Conservation (phyloP, 2,888 invertebrate genomes). For the Parnassius mnemosyne region DNA sequence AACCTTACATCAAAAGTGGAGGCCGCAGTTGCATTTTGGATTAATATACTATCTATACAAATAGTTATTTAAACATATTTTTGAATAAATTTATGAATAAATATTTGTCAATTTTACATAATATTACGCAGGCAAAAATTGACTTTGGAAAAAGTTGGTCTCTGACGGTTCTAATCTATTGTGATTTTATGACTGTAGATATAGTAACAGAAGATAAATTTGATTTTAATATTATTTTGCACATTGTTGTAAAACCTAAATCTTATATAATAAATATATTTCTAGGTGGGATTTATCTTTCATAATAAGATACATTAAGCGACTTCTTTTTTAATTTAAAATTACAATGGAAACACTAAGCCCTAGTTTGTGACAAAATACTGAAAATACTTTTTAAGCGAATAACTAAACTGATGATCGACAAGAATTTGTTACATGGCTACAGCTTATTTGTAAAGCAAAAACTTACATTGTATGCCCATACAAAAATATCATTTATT, state of each 20-base stretch:
- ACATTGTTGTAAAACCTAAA: constrained; percentile 39
- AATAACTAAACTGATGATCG: constrained; percentile 22
- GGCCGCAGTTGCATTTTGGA: constrained; percentile 20
- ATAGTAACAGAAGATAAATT: constrained; percentile 30
- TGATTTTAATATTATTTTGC: constrained; percentile 15
- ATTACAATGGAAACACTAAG: constrained; percentile 32
- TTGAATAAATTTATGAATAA: background rate
- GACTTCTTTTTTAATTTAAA: constrained; percentile 33
- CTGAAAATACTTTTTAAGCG: constrained; percentile 33
- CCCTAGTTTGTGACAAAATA: constrained; percentile 37
- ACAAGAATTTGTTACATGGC: constrained; percentile 8
- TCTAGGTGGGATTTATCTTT: constrained; percentile 69
- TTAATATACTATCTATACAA: constrained; percentile 20
- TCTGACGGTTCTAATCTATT: constrained; percentile 1
- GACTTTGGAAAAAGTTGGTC: constrained; percentile 6
- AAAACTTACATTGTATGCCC: constrained; percentile 65
- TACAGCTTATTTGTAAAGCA: constrained; percentile 52
- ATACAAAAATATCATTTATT: constrained; percentile 78
- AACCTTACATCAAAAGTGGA: constrained; percentile 33
- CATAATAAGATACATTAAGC: constrained; percentile 34
- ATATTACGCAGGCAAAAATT: constrained; percentile 17
- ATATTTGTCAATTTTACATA: constrained; percentile 20
- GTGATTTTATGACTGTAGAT: background rate
- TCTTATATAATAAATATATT: constrained; percentile 67
- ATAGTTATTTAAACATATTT: constrained; percentile 21